phyloP scores from a whole-genome alignment of 2,797 vertebrate species.

The Smutsia temminckii region DNA sequence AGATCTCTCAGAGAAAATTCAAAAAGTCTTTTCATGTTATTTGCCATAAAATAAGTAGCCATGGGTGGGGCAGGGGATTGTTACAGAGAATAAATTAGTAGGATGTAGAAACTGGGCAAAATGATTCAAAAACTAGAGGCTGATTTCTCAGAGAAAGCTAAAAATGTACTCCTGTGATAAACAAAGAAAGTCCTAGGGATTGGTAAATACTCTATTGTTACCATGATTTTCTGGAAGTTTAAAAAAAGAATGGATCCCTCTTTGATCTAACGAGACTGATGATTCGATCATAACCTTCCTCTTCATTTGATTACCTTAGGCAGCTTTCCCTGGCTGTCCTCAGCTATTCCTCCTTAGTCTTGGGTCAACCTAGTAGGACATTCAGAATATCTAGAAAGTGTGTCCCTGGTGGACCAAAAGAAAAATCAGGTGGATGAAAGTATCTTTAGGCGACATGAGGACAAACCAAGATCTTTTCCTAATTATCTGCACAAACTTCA shows the following conservation, averaged over 20 bases:
- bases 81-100: not conserved
- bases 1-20: not conserved
- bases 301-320: not conserved
- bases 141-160: not conserved
- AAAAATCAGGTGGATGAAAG: not conserved
- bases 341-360: not conserved
- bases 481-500: not conserved
- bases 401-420: not conserved
- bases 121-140: not conserved
- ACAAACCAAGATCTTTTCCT: not conserved
- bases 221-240: not conserved
- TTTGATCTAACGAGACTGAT: not conserved
- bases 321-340: not conserved
- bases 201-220: not conserved
- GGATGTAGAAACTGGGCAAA: not conserved
- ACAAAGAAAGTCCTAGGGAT: constrained; percentile 19
- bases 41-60: not conserved
- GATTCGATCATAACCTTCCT: not conserved
- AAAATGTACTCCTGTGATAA: constrained; percentile 17
- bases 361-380: not conserved
- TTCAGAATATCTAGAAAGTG: not conserved
- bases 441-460: not conserved
- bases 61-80: not conserved
- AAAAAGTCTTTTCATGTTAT: not conserved
- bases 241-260: not conserved